Base-by-base conservation (phyloP, 1,140 invertebrate genomes). In the Achatina immaculata region DNA sequence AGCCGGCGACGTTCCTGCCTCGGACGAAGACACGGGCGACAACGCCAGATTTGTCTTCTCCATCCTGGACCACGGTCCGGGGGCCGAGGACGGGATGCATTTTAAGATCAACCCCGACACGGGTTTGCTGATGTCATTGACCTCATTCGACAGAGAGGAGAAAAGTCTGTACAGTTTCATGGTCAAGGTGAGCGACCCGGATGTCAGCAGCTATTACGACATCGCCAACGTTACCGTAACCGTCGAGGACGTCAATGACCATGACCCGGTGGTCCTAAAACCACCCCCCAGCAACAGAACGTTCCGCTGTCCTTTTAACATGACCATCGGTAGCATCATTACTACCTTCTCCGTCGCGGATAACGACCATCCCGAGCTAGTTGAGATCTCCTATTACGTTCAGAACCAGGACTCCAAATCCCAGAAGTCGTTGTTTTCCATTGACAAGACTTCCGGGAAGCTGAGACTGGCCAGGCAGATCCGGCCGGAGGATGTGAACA, bases 21-120 rank as follows among this genome's bases (percentile, higher is more conserved):
- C 95, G 0, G 97, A 99, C 88, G 96, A 96, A 91, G 97, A 99
- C 90, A 93, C 94, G 0, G 96, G 95, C 3, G 93, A 94, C 0
- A 98, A 98, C 89, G 95, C 95, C 82, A 92, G 94, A 42, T 93
- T 98, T 40, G 94, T 93, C n/a, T 98, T 97, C 89, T 94, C 93
- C 14, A 90, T 98, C 21, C 16, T 83, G 24, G 31, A 79, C n/a
- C 24, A 28, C 0, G 58, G 58, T 62, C 28, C 66, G 1, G 76
- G 62, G 4, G 31, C 51, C 1, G 42, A 28, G 21, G 78, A 80
- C 34, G 77, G 83, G 81, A 55, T 78, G 36, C 80, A 83, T 31
- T 86, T 88, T 36, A 87, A 86, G 69, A 34, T 94, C 94, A 78
- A 95, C 94, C 84, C 97, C 96, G 78, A 82, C n/a, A 85, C 86